Base-by-base conservation (phyloP, 64 coral and sea anemone genomes). In the Stylophora pistillata region DNA sequence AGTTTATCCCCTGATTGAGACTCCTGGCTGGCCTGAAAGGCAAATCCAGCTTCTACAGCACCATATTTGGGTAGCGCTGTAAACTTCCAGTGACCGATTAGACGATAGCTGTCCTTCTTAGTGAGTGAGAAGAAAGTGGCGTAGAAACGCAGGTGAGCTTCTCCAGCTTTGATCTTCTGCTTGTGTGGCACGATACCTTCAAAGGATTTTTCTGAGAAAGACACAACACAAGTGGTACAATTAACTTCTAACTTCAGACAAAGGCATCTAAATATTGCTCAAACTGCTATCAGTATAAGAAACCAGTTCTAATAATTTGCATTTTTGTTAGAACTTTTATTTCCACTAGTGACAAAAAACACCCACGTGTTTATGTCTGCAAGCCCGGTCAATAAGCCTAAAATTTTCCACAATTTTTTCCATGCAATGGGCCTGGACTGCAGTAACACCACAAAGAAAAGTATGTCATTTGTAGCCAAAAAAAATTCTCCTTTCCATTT, bases 121-220 rank as follows among this genome's bases (percentile, higher is more conserved):
- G 91, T 96, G 18, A 96, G 69, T 15, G 81, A 89, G 47, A 96
- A 93, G 73, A 96, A 96, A 1, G 87, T 81, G 18, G 77, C 87
- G 53, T 96, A 96, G 59, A 96, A 96, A 5, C 95, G 95, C 29
- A 96, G 77, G 11, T 28, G 86, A 29, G 95, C 95, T 90, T 96
- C 95, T 5, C 95, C 95, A 57, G 95, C 86, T 60, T 96, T 96
- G 30, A 96, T 83, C 68, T 96, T 96, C 76, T 96, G 95, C 81
- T 89, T 96, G 69, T 96, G 91, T 57, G 91, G 95, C 41, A 96
- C 86, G 59, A 96, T 93, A 14, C 95, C 95, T 68, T 82, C 41
- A 78, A 93, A 96, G 6, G 95, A 81, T 74, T 90, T 83, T 86
- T 96, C 95, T 96, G 29, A 53, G 20, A 23, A 74, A 34, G 57